phyloP scores from a whole-genome alignment of 1,140 invertebrate species.

The Cephus cinctus region DNA sequence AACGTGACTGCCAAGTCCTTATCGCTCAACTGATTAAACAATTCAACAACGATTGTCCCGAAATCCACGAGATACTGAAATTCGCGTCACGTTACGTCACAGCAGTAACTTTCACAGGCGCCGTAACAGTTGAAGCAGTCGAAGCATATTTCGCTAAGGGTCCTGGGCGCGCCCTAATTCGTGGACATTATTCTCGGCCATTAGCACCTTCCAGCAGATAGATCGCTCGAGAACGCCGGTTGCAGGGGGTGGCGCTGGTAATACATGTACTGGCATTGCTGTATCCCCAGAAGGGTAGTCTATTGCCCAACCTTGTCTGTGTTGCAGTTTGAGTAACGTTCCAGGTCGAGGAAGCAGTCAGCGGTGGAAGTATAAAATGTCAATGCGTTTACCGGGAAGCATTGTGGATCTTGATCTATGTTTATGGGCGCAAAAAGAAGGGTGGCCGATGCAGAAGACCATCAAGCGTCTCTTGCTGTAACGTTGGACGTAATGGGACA shows the following conservation, averaged over 20 bases:
- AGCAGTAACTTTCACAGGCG: too few species aligned
- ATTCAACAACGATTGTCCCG: too few species aligned
- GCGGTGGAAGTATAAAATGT: slow-evolving; percentile 38
- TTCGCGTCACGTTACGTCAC: too few species aligned
- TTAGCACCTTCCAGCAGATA: background rate
- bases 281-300: slow-evolving; percentile 19
- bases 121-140: too few species aligned
- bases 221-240: background rate
- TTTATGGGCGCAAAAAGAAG: slow-evolving; percentile 28
- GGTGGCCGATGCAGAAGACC: background rate
- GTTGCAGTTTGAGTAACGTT: slow-evolving; percentile 37
- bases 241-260: background rate
- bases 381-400: slow-evolving; percentile 42
- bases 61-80: too few species aligned
- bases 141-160: too few species aligned
- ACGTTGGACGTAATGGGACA: slow-evolving; percentile 27
- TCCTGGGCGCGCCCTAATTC: too few species aligned
- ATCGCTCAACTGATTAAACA: too few species aligned
- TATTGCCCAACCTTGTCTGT: background rate
- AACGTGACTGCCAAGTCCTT: too few species aligned
- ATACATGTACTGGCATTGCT: too few species aligned
- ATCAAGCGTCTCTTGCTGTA: too few species aligned
- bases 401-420: slow-evolving; percentile 45
- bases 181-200: background rate
- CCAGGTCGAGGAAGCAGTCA: slow-evolving; percentile 27